Conservation (phyloP, 2,113 vertebrate species). For the Serinus canaria region DNA sequence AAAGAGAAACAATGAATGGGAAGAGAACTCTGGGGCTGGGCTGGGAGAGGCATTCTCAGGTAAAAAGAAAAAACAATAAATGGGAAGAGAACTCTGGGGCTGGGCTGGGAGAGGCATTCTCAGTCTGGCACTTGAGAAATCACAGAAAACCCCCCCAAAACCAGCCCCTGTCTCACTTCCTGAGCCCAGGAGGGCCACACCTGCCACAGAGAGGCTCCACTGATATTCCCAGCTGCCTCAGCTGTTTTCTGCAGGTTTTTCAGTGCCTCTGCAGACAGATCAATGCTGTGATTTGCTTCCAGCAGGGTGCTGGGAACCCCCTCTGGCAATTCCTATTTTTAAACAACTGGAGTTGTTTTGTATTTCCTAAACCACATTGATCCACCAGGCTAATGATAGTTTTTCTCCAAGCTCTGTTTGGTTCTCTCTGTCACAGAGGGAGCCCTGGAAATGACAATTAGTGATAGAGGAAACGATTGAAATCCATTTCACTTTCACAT, state of each 20-base stretch:
- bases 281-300: slow-evolving; percentile 68
- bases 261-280: slow-evolving; percentile 53
- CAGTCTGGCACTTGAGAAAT: not conserved
- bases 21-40: not conserved
- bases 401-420: slow-evolving; percentile 69
- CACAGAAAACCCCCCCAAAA: not conserved
- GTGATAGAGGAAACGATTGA: slow-evolving; percentile 39
- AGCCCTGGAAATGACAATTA: slow-evolving; percentile 71
- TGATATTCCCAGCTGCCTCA: slow-evolving; percentile 42
- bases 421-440: slow-evolving; percentile 59
- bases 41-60: not conserved
- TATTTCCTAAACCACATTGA: slow-evolving; percentile 72
- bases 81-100: not conserved
- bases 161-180: not conserved
- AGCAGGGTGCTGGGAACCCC: slow-evolving; percentile 52
- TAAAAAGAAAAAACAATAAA: not conserved
- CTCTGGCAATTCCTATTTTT: slow-evolving; percentile 73
- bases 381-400: slow-evolving; percentile 67
- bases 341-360: slow-evolving; percentile 70
- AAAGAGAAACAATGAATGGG: not conserved
- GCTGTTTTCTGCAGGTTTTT: slow-evolving; percentile 47
- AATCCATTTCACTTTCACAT: slow-evolving; percentile 44
- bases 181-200: not conserved
- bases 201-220: not conserved
- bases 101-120: not conserved